Percentiles rank a stretch among this genome's conserved stretches.
These are phyloP conservation scores for Cepaea hortensis DNA, from an alignment of 2,888 invertebrate species.

Conservation along the genomic window DNA sequence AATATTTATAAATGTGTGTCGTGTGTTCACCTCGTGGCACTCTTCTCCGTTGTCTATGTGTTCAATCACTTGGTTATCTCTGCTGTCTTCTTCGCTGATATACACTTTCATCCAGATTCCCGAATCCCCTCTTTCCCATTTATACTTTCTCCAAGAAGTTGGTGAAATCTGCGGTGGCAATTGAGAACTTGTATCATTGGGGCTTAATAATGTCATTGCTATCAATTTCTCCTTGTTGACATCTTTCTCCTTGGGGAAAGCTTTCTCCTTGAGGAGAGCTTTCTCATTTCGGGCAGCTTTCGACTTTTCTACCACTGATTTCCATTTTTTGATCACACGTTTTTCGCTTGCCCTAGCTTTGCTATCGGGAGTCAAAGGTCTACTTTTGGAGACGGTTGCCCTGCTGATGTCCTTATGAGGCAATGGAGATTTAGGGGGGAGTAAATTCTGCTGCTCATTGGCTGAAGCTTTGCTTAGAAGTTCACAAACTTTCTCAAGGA, in stretches of 20 bases:
- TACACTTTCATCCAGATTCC: slow-evolving; percentile 56
- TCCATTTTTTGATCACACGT: slow-evolving; percentile 38
- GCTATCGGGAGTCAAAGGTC: not conserved
- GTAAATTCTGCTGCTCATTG: not conserved
- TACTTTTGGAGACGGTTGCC: not conserved
- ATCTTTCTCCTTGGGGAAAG: too few species aligned
- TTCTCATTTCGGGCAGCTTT: not conserved
- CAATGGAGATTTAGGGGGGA: slow-evolving; percentile 25
- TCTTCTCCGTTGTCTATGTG: not conserved
- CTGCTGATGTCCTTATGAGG: not conserved
- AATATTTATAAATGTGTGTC: not conserved
- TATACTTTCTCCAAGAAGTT: slow-evolving; percentile 50
- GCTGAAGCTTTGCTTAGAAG: slow-evolving; percentile 34
- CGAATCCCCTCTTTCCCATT: slow-evolving; percentile 53
- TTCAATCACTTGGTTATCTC: not conserved
- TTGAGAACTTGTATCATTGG: not conserved
- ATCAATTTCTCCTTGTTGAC: slow-evolving; percentile 40
- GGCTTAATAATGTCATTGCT: slow-evolving; percentile 31
- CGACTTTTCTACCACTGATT: slow-evolving; percentile 38
- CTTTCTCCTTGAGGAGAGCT: slow-evolving; percentile 29
- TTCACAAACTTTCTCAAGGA: slow-evolving; percentile 37
- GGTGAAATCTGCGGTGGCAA: slow-evolving; percentile 45
- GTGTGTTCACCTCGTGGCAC: too few species aligned
- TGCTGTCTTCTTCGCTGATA: slow-evolving; percentile 5
- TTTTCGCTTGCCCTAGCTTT: not conserved